Percentiles rank a stretch among this genome's conserved stretches.
phyloP scores from a whole-genome alignment of 23 tunicate genomes.

The Aplidium turbinatum region DNA sequence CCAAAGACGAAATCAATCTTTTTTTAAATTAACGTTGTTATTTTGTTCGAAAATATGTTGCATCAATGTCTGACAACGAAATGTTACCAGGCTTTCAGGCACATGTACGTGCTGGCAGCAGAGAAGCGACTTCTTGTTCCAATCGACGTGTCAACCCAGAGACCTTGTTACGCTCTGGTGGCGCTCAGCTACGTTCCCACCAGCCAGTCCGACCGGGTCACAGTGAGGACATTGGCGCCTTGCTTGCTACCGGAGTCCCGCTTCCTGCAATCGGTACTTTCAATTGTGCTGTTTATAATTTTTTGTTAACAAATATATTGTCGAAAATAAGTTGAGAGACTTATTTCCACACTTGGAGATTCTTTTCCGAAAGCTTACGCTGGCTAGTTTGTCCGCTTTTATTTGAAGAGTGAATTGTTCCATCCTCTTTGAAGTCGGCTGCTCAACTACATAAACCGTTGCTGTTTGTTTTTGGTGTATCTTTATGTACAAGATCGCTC shows the following conservation, averaged over 20 bases:
- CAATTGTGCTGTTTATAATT: not conserved
- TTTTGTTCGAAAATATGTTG: not conserved
- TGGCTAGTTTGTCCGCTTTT: no score
- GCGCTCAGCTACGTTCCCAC: slow-evolving; percentile 46
- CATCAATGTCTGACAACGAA: not conserved
- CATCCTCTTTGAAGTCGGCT: no score
- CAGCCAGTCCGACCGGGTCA: not conserved
- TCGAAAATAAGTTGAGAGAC: not conserved
- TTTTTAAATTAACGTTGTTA: no score
- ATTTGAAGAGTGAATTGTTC: no score
- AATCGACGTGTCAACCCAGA: slow-evolving; percentile 60
- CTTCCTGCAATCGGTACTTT: slow-evolving; percentile 58
- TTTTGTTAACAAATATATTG: no score
- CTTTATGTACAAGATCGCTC: no score
- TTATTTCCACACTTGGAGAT: no score
- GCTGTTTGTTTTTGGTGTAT: no score
- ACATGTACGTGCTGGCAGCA: slow-evolving; percentile 77
- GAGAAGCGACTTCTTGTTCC: slow-evolving; percentile 86
- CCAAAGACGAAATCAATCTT: no score
- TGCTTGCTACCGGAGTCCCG: slow-evolving; percentile 76
- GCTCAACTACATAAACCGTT: no score
- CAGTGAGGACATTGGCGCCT: slow-evolving; percentile 65
- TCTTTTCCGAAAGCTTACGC: no score
- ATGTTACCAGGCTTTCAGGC: slow-evolving; percentile 96
- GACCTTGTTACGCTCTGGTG: slow-evolving; percentile 75